Evolutionary conservation across 2,113 vertebrate species (phyloP).

Genomic region (Ctenomys sociabilis): DNA sequence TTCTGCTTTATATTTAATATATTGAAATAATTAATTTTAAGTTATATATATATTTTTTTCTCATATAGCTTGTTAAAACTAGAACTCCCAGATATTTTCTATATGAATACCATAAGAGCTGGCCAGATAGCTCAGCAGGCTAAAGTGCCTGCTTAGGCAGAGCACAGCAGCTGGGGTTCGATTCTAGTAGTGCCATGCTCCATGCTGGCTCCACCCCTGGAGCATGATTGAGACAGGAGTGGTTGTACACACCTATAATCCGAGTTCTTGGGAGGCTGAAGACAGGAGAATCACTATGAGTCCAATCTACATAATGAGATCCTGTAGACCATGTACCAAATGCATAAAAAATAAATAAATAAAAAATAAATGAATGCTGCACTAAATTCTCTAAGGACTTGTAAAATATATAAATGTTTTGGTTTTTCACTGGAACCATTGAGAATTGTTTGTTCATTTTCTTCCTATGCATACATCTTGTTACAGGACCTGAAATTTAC

Average conservation of each 20-base stretch:
- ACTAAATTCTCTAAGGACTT: neutral
- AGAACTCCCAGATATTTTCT: neutral
- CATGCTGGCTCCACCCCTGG: too few species aligned
- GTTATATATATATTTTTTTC: neutral
- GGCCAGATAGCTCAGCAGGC: too few species aligned
- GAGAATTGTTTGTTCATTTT: slow-evolving; percentile 17
- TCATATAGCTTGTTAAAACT: neutral
- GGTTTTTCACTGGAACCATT: neutral
- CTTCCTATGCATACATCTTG: neutral
- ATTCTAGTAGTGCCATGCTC: too few species aligned
- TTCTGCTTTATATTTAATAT: neutral
- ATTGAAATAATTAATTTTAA: slow-evolving; percentile 9
- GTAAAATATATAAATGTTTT: neutral
- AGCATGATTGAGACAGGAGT: too few species aligned
- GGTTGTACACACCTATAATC: too few species aligned
- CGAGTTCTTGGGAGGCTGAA: too few species aligned
- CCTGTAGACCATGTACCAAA: too few species aligned
- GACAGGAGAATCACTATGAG: too few species aligned
- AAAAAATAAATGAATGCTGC: neutral
- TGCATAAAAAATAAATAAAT: too few species aligned
- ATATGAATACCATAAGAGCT: neutral
- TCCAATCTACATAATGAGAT: too few species aligned
- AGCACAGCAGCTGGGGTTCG: too few species aligned
- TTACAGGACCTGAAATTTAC: slow-evolving; percentile 38
- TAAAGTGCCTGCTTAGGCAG: too few species aligned